phyloP scores from a whole-genome alignment of 2,888 invertebrate genomes.

The Eutolmus rufibarbis region DNA sequence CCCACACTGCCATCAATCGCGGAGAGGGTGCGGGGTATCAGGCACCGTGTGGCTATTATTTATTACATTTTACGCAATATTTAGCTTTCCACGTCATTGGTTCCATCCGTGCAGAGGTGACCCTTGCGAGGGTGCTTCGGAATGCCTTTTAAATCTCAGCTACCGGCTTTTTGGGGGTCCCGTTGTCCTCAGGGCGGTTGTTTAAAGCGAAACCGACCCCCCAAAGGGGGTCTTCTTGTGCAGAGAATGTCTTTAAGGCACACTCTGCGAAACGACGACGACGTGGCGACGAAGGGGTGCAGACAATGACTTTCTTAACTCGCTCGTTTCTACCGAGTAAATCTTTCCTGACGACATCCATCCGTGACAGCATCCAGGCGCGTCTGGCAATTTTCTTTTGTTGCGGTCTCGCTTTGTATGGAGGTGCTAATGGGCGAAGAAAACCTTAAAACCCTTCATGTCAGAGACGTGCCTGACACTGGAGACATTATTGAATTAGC shows the following conservation, averaged over 20 bases:
- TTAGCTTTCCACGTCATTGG: constrained; percentile 45
- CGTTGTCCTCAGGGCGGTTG: not conserved
- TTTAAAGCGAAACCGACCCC: not conserved
- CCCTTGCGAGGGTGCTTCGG: not conserved
- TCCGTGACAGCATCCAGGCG: constrained; percentile 21
- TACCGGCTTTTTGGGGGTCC: not conserved
- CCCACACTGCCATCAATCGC: not conserved
- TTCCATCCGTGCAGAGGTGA: not conserved
- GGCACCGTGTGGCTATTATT: constrained; percentile 27
- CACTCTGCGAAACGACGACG: not conserved
- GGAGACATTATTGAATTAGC: constrained; percentile 25
- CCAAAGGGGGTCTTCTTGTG: not conserved
- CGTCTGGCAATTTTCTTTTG: constrained; percentile 19
- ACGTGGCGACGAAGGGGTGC: not conserved
- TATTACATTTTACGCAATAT: constrained; percentile 44
- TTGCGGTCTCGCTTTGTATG: not conserved
- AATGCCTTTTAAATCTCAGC: not conserved
- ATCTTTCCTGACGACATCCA: not conserved
- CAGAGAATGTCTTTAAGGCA: not conserved
- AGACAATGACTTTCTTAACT: constrained; percentile 3
- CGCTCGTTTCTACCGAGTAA: not conserved
- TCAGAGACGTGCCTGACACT: not conserved
- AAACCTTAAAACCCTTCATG: not conserved
- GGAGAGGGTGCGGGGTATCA: not conserved
- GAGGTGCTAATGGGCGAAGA: constrained; percentile 5